Evolutionary conservation across 2,797 vertebrate species (phyloP), one percentile per base, ranked within the genome.

Genomic region (Arctocebus calabarensis): DNA sequence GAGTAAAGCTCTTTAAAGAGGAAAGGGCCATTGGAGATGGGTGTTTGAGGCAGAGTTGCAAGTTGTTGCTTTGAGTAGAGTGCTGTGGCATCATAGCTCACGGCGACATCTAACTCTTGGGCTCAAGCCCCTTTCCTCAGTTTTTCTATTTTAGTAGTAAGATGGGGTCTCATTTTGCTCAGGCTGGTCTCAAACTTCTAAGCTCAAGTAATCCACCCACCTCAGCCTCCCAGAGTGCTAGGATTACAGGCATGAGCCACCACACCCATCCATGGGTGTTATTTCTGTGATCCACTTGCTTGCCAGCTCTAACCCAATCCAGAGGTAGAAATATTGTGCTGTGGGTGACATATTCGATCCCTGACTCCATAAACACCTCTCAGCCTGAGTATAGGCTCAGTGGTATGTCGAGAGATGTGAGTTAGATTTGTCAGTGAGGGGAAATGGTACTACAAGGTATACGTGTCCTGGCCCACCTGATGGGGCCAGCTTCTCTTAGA

Each of bases 251-350:
- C 48, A 52, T 52, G 14, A 52, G 48, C 48, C 48, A 52, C 48
- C 14, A 14, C 4, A 3, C 48, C 48, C 14, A 13, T 14, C 48
- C 48, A 27, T 84, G 7, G 62, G 20, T 68, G 6, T 91, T 82
- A 84, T 25, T 90, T 96, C 75, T 75, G n/a, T 91, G 71, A 85
- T 45, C 73, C 37, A 61, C 34, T 34, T 62, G 71, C 32, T 12
- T 37, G 55, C 27, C 89, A 90, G 45, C 37, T 84, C 74, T 90
- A 79, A 91, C 74, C 55, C 85, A 93, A 1, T 78, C 48, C 73
- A 73, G 6, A 83, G 78, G 52, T 37, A 83, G 97, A 92, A 64
- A 55, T 59, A 64, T 71, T 45, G 11, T 71, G 78, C 52, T 81
- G 10, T 68, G 29, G 73, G 13, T 52, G 14, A 66, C 23, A 0